Percentiles rank a stretch among this genome's conserved stretches.
These are phyloP conservation scores for Drosophila nannoptera DNA, from an alignment of 1,140 invertebrate genomes.

Conservation along the genomic window DNA sequence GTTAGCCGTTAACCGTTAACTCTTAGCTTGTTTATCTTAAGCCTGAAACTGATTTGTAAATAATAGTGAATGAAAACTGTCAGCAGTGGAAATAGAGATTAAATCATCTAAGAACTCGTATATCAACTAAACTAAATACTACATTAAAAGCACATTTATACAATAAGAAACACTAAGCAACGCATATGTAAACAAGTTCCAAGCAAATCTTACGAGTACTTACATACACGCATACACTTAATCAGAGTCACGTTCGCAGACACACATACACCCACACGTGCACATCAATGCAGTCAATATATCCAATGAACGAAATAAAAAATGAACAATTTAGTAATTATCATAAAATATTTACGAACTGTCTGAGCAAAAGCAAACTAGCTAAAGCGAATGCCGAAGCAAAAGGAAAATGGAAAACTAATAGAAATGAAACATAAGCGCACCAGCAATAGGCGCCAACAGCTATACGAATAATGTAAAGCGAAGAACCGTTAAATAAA, in stretches of 20 bases:
- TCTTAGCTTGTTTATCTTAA: constrained; percentile 22
- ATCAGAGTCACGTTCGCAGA: not conserved
- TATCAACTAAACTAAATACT: constrained; percentile 28
- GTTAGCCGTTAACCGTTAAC: not conserved
- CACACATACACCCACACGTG: constrained; percentile 18
- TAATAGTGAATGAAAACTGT: constrained; percentile 15
- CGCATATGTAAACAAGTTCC: constrained; percentile 58
- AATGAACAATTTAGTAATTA: constrained; percentile 68
- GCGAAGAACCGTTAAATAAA: constrained; percentile 66
- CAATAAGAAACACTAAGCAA: constrained; percentile 34
- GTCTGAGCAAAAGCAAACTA: constrained; percentile 72
- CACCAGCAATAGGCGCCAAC: constrained; percentile 47
- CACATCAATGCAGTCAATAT: constrained; percentile 55
- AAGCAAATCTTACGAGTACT: constrained; percentile 54
- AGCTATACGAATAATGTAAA: constrained; percentile 67
- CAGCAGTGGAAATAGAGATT: constrained; percentile 28
- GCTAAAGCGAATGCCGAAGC: constrained; percentile 63
- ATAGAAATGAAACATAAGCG: constrained; percentile 30
- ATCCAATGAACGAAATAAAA: constrained; percentile 22
- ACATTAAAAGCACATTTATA: constrained; percentile 30
- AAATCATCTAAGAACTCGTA: constrained; percentile 21
- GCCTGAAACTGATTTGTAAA: constrained; percentile 35
- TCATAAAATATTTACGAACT: constrained; percentile 62
- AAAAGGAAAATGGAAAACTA: constrained; percentile 47
- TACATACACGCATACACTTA: constrained; percentile 30